Conservation (phyloP, 2,113 vertebrate species). For the Neotoma lepida region DNA sequence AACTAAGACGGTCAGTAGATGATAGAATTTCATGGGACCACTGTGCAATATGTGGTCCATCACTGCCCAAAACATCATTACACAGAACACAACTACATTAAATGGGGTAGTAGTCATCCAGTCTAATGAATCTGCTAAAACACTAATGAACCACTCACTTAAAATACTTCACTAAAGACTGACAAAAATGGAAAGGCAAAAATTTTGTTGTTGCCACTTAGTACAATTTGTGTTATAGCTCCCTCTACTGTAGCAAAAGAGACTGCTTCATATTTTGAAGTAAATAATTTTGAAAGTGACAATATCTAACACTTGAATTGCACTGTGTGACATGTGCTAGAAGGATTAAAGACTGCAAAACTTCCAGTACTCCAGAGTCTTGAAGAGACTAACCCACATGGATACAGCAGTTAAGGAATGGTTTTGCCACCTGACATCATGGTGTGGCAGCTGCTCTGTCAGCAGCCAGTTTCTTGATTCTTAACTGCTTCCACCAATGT, state of each 20-base stretch:
- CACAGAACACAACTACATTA: not conserved
- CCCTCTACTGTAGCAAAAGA: not conserved
- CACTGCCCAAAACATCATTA: not conserved
- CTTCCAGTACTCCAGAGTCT: not conserved
- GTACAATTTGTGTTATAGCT: not conserved
- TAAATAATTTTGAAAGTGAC: not conserved
- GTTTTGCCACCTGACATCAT: not conserved
- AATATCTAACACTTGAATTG: not conserved
- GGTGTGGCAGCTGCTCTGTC: not conserved
- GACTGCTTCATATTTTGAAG: not conserved
- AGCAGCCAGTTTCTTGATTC: not conserved
- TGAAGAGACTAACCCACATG: too few species aligned
- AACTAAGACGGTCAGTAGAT: too few species aligned
- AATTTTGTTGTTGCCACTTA: not conserved
- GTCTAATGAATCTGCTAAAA: not conserved
- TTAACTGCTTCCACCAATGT: not conserved
- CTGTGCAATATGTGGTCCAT: not conserved
- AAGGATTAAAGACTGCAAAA: too few species aligned
- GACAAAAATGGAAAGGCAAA: not conserved
- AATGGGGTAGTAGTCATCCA: not conserved
- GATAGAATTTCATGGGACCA: not conserved
- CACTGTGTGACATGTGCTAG: not conserved
- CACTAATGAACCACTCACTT: not conserved
- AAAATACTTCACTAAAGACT: not conserved
- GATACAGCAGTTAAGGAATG: not conserved